These are phyloP conservation scores for Tuberolachnus salignus DNA, from an alignment of 2,888 invertebrate species.

Conservation along the genomic window DNA sequence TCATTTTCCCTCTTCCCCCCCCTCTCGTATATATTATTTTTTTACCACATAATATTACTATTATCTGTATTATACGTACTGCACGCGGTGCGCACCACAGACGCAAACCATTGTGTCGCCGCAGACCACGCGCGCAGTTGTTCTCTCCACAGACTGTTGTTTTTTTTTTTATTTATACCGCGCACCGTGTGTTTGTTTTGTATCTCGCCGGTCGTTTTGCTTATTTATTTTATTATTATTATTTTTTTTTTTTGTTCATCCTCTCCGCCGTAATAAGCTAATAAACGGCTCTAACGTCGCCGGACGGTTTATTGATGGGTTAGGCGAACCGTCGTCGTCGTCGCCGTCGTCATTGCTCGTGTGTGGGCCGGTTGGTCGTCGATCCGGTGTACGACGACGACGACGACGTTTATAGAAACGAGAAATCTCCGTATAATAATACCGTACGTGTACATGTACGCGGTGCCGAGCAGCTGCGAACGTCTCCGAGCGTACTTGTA, in stretches of 20 bases:
- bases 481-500: not conserved
- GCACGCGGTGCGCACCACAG: too few species aligned
- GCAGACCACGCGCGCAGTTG: not conserved
- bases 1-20: not conserved
- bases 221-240: not conserved
- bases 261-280: slow-evolving; percentile 19
- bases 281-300: slow-evolving; percentile 38
- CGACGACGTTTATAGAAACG: slow-evolving; percentile 37
- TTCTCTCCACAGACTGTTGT: too few species aligned
- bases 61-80: not conserved
- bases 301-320: slow-evolving; percentile 44
- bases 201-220: not conserved
- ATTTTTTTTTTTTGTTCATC: not conserved
- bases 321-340: not conserved
- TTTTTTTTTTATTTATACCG: too few species aligned
- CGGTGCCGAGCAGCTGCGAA: not conserved
- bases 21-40: not conserved
- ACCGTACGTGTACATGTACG: not conserved
- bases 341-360: not conserved
- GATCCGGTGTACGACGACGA: not conserved
- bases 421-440: not conserved
- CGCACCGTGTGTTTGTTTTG: not conserved
- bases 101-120: too few species aligned
- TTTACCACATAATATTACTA: too few species aligned
- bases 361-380: slow-evolving; percentile 29